Evolutionary conservation across 2,888 invertebrate species (phyloP).

Genomic region (Sylvicola fuscatus): DNA sequence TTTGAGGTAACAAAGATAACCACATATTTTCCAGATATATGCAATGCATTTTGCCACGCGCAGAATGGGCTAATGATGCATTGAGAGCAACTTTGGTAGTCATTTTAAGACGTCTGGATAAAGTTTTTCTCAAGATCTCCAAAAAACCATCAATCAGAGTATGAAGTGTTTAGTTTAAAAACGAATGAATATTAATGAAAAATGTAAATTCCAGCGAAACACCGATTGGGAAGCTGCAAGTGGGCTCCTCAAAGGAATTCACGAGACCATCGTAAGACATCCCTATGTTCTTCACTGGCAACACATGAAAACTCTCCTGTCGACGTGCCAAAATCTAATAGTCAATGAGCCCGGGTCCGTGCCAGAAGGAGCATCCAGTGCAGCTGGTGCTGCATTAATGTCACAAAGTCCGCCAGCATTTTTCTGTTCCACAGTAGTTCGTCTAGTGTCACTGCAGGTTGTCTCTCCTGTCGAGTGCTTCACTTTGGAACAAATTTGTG

Average conservation of each 20-base stretch:
- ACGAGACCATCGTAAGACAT: conserved; percentile 80
- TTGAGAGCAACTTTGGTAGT: conserved; percentile 80
- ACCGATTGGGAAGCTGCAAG: conserved; percentile 97
- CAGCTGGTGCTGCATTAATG: conserved; percentile 70
- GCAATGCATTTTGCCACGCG: conserved; percentile 80
- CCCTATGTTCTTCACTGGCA: conserved; percentile 94
- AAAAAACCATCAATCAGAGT: conserved; percentile 85
- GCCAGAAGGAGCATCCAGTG: conserved; percentile 54
- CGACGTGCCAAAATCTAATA: conserved; percentile 57
- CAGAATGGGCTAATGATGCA: conserved; percentile 51
- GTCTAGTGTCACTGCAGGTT: conserved; percentile 85
- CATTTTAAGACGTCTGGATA: conserved; percentile 80
- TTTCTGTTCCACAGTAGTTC: conserved; percentile 91
- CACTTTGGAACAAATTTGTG: conserved; percentile 86
- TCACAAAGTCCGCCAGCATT: conserved; percentile 83
- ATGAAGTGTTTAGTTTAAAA: conserved; percentile 11
- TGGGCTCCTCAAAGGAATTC: conserved; percentile 80
- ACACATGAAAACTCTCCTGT: conserved; percentile 72
- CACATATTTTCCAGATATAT: conserved; percentile 37
- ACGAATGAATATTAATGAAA: background rate
- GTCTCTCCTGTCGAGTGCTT: conserved; percentile 83
- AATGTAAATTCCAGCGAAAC: conserved; percentile 40
- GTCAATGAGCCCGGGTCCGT: conserved; percentile 24
- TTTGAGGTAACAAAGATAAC: background rate
- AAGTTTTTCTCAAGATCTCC: conserved; percentile 91